Evolutionary conservation across 2,888 invertebrate genomes (phyloP), one percentile per base, ranked within the genome.

Genomic region (Coelopa pilipes): DNA sequence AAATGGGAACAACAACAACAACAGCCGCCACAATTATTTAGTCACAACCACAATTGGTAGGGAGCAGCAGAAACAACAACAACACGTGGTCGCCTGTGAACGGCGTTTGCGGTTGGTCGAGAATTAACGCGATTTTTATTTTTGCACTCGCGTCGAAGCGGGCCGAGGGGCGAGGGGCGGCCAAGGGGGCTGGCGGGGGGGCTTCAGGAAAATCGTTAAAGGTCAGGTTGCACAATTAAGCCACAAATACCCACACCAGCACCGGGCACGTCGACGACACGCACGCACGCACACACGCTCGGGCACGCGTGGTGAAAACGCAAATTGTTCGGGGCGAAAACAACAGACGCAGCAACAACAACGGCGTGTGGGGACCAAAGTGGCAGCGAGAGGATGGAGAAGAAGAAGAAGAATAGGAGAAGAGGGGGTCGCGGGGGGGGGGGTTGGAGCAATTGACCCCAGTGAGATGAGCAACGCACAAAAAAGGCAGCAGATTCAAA

Each of bases 61-160:
- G 21, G 15, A 68, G 19, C 47, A 73, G 9, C 67, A 45, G 49
- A 49, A 53, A 49, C 24, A 67, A 53, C 13, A 71, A 67, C 68
- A 57, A 45, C 60, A 24, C 5, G 24, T 60, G 60, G n/a, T 53
- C 5, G 53, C 53, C 2, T 53, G 53, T 53, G 4, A 53, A 53
- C n/a, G n/a, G 10, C 10, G 53, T 53, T 34, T 34, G 34, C 34
- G 34, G 34, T 34, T 34, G 34, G 34, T 34, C 34, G 7, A 34
- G 34, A 34, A 34, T 34, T 34, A 34, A 34, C 34, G 34, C 34
- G 34, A 34, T 34, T 34, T 34, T 53, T 53, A 53, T 13, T 53
- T 53, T 53, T 13, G 53, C n/a, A 53, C 3, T n/a, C 53, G 4
- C n/a, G 34, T 4, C 7, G 34, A 4, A 34, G 34, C 2, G 53